Base-by-base conservation (phyloP, 2,113 vertebrate genomes). In the Ciconia maguari region DNA sequence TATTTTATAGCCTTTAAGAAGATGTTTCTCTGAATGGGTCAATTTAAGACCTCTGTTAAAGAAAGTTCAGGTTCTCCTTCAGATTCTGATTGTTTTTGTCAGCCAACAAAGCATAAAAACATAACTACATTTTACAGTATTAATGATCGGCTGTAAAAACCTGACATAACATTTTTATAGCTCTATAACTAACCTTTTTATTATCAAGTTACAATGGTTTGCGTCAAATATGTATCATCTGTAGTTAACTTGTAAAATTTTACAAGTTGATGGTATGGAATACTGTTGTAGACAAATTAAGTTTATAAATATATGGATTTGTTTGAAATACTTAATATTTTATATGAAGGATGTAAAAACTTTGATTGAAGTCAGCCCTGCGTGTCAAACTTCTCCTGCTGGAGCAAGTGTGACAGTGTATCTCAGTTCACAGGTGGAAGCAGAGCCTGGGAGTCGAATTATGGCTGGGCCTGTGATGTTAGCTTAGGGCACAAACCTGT, bases 131-230 rank as follows among this genome's bases (percentile, higher is more conserved):
- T 97, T 97, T 95, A 93, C 65, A 95, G 34, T 97, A 98, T 97
- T 98, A 96, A 98, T 97, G 96, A 96, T 95, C 26, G 66, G 65
- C 97, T 96, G 57, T 97, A 97, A 98, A 97, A 96, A 83, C 46
- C 66, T 96, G 96, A 80, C 96, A 92, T 94, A 97, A 97, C 86
- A 71, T 95, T 97, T 96, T 98, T 97, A 98, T 95, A 94, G 90
- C 83, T 86, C 95, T 71, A 64, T 98, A 97, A 97, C 89, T 97
- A 95, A 97, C 95, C 91, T 94, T 94, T 91, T 96, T 98, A 97
- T 96, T 93, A 95, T 90, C 91, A 90, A 89, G 64, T 96, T 93
- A 92, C 96, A 97, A 46, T 81, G 80, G 79, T 85, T 96, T 96
- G 61, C n/a, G 90, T 97, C 96, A 97, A 96, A 94, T 97, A 96